Base-by-base conservation (phyloP, 2,797 vertebrate genomes). In the Emys orbicularis region DNA sequence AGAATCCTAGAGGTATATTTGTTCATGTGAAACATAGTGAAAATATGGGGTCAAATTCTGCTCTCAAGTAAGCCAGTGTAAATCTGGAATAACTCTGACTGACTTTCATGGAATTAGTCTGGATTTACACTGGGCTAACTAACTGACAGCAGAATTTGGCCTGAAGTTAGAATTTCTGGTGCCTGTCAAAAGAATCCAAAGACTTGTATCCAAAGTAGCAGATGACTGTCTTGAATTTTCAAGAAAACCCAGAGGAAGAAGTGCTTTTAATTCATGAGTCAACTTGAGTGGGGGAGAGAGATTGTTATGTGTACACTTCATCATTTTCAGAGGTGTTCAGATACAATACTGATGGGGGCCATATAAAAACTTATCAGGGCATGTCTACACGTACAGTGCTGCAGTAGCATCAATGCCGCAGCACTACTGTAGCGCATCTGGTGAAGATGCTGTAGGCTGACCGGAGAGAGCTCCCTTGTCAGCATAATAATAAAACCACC, bases 1-100 rank as follows among this genome's bases (percentile, higher is more conserved):
- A 72, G 34, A 19, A 82, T 86, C 59, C 90, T 84, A 57, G 61
- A 96, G 90, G 92, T 84, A 61, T 23, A 95, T 97, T 91, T 96
- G 92, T 84, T 87, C 49, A 53, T 84, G 79, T 93, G 83, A 95
- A 79, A 88, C 91, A 92, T 79, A 81, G 34, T 79, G 81, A 82
- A 88, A 88, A 5, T 50, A 41, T 89, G 65, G 4, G 52, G 74
- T 77, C 3, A 1, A 90, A 90, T 47, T 59, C 19, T 86, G 44
- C 83, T 88, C 84, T 87, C 80, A 89, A 3, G 0, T 0, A 54
- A 90, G 76, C 5, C 53, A 11, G 0, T 37, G 53, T 90, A 83
- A 87, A 41, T 47, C 85, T 94, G 41, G 54, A 96, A 89, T 23
- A 4, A 57, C 27, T 41, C 29, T 94, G 90, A 61, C 59, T 94